Percentiles rank a stretch among this genome's conserved stretches.
Conservation (phyloP, 1,140 invertebrate species). For the Rhyzopertha dominica region DNA sequence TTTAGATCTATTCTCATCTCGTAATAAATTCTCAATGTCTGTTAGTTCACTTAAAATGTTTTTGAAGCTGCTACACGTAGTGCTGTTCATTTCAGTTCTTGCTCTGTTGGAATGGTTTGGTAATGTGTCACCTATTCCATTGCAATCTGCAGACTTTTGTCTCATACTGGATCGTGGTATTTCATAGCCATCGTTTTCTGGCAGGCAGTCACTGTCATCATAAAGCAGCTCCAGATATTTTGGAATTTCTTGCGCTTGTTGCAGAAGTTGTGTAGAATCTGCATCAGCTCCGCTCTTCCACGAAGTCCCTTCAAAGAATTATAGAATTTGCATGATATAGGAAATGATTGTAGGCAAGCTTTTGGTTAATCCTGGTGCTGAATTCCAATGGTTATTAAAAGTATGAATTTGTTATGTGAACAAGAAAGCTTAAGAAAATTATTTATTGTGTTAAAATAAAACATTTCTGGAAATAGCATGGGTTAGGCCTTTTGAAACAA, state of each 20-base stretch:
- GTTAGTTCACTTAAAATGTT: too few relatives aligned
- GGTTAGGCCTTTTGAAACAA: too few relatives aligned
- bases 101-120: too few relatives aligned
- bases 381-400: constrained; percentile 2
- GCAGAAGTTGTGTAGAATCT: constrained; percentile 5
- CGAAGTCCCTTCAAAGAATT: constrained; percentile 29
- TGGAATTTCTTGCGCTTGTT: constrained; percentile 36
- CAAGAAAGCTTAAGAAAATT: constrained; percentile 9
- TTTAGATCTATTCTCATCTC: too few relatives aligned
- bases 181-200: constrained; percentile 46
- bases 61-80: too few relatives aligned
- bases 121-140: too few relatives aligned
- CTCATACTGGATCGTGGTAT: constrained; percentile 35
- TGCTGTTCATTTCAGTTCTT: too few relatives aligned
- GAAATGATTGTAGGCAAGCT: too few relatives aligned
- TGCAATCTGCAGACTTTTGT: too few relatives aligned
- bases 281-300: constrained; percentile 32
- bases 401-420: background rate
- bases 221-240: constrained; percentile 50
- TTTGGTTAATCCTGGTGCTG: too few relatives aligned
- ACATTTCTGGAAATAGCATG: background rate
- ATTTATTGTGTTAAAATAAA: background rate
- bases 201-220: constrained; percentile 29
- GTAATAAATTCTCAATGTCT: too few relatives aligned
- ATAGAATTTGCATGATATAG: too few relatives aligned